Evolutionary conservation across 2,113 vertebrate genomes (phyloP).

Genomic region (Tyto alba): DNA sequence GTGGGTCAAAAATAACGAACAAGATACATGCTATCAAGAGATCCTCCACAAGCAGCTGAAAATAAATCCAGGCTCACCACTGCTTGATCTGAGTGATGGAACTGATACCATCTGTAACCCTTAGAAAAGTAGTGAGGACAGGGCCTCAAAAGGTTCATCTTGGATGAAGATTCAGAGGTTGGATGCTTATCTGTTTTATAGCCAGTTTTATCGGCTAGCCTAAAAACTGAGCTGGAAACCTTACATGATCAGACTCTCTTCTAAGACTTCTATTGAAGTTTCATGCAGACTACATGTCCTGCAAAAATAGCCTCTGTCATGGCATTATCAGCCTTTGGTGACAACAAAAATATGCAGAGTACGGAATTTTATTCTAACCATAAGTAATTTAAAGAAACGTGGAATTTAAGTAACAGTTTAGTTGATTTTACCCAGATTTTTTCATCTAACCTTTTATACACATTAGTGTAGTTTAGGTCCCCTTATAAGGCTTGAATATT

Average conservation of each 20-base stretch:
- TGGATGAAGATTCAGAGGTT: neutral
- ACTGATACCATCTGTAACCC: neutral
- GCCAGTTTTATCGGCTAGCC: neutral
- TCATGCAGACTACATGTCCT: neutral
- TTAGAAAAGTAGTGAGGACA: neutral
- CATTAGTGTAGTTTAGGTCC: neutral
- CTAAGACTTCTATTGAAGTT: neutral
- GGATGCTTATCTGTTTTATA: neutral
- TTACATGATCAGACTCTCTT: neutral
- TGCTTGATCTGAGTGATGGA: neutral
- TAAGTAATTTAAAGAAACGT: neutral
- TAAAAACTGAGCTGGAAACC: neutral
- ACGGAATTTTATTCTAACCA: neutral
- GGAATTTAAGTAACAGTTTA: neutral
- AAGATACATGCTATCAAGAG: neutral
- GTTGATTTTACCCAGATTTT: neutral
- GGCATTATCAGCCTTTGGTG: neutral
- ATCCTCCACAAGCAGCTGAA: constrained; percentile 22
- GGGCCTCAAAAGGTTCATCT: neutral
- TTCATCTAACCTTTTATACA: neutral
- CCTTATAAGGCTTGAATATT: neutral
- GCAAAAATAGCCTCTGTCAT: neutral
- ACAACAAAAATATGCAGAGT: neutral
- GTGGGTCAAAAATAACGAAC: constrained; percentile 53
- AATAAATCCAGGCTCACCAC: constrained; percentile 25